phyloP scores from a whole-genome alignment of 2,888 invertebrate genomes.

The Stratiomys singularior region DNA sequence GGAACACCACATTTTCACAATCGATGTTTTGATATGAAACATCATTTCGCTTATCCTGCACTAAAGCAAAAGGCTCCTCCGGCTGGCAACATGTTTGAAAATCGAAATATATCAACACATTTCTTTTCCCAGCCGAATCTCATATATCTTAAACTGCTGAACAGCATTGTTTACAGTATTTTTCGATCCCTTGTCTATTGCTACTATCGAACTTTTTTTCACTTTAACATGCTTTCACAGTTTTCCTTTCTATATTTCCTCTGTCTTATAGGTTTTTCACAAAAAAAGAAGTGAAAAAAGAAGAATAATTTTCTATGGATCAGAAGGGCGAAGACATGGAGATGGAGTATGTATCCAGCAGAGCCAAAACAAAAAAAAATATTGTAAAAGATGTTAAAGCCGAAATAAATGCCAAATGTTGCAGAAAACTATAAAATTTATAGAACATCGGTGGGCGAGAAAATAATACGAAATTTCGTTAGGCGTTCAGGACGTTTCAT shows the following conservation, averaged over 20 bases:
- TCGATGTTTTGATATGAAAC: neutral
- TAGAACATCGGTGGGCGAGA: conserved; percentile 30
- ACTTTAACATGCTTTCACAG: conserved; percentile 2
- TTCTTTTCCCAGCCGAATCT: neutral
- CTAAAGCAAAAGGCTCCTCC: neutral
- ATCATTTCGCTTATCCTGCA: conserved; percentile 4
- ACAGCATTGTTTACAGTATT: conserved; percentile 39
- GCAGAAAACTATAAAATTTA: conserved; percentile 48
- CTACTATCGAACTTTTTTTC: conserved; percentile 22
- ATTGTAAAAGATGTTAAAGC: conserved; percentile 35
- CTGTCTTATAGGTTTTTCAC: no score
- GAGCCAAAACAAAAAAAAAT: neutral
- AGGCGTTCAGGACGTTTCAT: neutral
- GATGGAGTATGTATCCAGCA: neutral
- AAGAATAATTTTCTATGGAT: no score
- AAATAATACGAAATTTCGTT: conserved; percentile 18
- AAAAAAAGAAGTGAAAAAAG: no score
- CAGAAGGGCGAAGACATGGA: no score
- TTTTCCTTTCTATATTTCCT: neutral
- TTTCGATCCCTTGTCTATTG: conserved; percentile 32
- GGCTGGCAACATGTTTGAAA: conserved; percentile 10
- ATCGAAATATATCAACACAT: conserved; percentile 37
- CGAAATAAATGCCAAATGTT: conserved; percentile 47
- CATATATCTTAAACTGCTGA: conserved; percentile 37
- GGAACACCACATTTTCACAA: neutral